These are phyloP conservation scores for Ctenopoma kingsleyae DNA, from an alignment of 2,797 vertebrate genomes.

Conservation along the genomic window DNA sequence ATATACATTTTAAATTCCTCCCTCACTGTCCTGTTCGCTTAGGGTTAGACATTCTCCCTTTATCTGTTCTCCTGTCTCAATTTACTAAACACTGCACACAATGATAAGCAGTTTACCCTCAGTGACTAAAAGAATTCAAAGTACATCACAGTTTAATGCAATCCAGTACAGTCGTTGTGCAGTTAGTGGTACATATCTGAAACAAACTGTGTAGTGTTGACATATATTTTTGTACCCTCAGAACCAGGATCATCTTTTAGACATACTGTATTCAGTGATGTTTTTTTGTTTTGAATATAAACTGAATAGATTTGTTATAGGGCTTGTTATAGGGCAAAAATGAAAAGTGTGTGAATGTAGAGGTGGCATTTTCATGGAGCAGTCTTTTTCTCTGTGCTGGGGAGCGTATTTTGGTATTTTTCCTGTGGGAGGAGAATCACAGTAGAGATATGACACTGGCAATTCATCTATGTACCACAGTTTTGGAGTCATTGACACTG, in stretches of 20 bases:
- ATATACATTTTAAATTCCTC: constrained; percentile 34
- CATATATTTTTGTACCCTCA: too few species aligned
- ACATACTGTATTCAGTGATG: too few species aligned
- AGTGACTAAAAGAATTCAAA: constrained; percentile 35
- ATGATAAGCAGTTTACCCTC: constrained; percentile 46
- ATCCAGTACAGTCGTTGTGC: not conserved
- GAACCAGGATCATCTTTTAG: too few species aligned
- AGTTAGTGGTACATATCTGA: not conserved
- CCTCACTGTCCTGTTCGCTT: constrained; percentile 30
- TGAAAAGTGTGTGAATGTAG: too few species aligned
- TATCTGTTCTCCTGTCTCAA: constrained; percentile 25
- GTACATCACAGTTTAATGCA: constrained; percentile 6
- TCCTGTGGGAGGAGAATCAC: constrained; percentile 14
- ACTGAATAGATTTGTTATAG: too few species aligned
- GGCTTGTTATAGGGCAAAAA: too few species aligned
- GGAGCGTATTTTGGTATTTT: constrained; percentile 4
- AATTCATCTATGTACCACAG: not conserved
- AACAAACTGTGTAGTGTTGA: not conserved
- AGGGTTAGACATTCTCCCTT: constrained; percentile 37
- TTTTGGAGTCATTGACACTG: too few species aligned
- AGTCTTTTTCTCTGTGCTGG: not conserved
- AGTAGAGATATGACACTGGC: not conserved
- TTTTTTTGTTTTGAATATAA: too few species aligned
- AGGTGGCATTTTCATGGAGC: too few species aligned
- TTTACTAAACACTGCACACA: constrained; percentile 50